Percentiles rank a stretch among this genome's conserved stretches.
Evolutionary conservation across 2,797 vertebrate species (phyloP).

Genomic region (Tolypeutes matacus): DNA sequence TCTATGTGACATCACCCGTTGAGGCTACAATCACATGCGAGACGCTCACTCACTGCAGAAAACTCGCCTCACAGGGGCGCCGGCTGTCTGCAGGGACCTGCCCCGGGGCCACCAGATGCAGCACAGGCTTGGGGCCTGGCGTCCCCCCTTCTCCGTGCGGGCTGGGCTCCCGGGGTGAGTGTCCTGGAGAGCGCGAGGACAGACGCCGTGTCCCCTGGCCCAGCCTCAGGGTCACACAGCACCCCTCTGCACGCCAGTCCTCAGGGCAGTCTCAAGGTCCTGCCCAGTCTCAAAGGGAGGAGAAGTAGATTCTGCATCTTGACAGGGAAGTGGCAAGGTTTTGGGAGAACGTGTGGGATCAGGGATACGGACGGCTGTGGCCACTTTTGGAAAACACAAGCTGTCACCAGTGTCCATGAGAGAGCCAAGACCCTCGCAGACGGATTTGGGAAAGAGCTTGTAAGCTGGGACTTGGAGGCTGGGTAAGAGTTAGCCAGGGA

Average conservation of each 20-base stretch:
- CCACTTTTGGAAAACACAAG: background rate
- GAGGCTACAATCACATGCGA: too few relatives aligned
- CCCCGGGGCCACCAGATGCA: background rate
- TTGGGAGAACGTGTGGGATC: background rate
- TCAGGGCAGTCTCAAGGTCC: background rate
- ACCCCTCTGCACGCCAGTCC: background rate
- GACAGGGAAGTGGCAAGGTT: background rate
- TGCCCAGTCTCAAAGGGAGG: background rate
- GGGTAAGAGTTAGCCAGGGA: background rate
- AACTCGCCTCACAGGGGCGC: background rate
- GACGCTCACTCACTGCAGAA: background rate
- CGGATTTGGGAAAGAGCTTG: background rate
- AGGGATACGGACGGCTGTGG: background rate
- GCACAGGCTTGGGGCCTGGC: rapidly evolving
- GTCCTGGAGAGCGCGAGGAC: background rate
- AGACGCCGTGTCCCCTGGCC: background rate
- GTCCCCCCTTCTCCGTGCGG: background rate
- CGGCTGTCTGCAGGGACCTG: background rate
- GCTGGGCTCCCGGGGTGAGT: background rate
- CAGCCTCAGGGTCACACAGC: background rate
- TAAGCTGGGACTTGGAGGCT: background rate
- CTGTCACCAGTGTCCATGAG: background rate
- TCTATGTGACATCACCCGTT: too few relatives aligned
- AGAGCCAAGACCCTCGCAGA: background rate
- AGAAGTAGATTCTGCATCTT: background rate